Evolutionary conservation across 2,888 invertebrate genomes (phyloP), one percentile per base, ranked within the genome.

Genomic region (Eulithis testata): DNA sequence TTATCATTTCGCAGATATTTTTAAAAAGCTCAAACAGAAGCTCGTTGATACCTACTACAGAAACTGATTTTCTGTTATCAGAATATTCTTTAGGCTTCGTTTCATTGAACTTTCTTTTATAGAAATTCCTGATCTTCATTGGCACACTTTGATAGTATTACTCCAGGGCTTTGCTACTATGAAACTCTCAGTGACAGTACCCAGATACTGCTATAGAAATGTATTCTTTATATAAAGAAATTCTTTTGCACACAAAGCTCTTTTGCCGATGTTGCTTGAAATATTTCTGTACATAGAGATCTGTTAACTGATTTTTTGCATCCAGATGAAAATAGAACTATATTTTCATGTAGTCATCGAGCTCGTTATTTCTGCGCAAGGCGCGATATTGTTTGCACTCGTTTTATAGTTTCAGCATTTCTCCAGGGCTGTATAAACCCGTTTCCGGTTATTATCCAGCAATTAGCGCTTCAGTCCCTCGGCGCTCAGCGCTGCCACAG

Each of bases 391-490:
- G 65, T 69, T 68, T 66, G 69, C 65, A 63, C 61, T 62, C 67
- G 62, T 60, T 68, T 53, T 55, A 66, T 60, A 57, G 63, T 70
- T 75, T 76, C 69, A 70, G 43, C 37, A 51, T 69, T 70, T 69
- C 68, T 68, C 66, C 2, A 61, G 57, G 68, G 69, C 49, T 70
- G 67, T 72, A 67, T 67, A 65, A 65, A 67, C 70, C 63, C 55
- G 73, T 79, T 49, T 77, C 74, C 73, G 75, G 73, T 74, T 75
- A 76, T 77, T 78, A 78, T 73, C 68, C 73, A 74, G 73, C 78
- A 78, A 83, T 85, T 83, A 84, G 77, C 70, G 78, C 76, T 77
- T 70, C 63, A 72, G 73, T 69, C 70, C 63, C 68, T 43, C 59
- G 66, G 65, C 72, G 69, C 74, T 73, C 72, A 75, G 67, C 76